Evolutionary conservation across 1,140 invertebrate genomes (phyloP).

Genomic region (Lutraria rhynchaena): DNA sequence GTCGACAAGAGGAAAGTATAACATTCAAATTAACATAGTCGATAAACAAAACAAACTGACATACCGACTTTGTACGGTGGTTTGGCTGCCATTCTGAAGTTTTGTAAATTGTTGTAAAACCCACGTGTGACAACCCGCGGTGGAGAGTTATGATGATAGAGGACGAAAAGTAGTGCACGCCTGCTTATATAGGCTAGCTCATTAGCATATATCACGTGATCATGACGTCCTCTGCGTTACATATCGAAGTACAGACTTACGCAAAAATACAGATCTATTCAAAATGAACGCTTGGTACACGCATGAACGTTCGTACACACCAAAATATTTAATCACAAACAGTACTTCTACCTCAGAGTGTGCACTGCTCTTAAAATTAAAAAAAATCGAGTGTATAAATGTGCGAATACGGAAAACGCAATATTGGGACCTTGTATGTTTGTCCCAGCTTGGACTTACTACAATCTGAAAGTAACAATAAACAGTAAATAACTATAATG

Average conservation of each 20-base stretch:
- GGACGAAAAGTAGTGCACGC: not conserved
- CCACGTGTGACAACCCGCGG: not conserved
- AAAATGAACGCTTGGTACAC: not conserved
- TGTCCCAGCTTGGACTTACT: no score
- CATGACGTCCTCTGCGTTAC: not conserved
- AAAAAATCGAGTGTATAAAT: no score
- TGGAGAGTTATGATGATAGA: constrained; percentile 20
- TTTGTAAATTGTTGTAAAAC: not conserved
- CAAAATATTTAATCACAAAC: no score
- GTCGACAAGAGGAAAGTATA: no score
- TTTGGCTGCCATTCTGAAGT: constrained; percentile 68
- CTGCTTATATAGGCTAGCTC: constrained; percentile 23
- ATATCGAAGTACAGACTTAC: no score
- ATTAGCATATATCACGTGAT: constrained; percentile 49
- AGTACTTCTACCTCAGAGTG: no score
- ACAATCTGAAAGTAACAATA: no score
- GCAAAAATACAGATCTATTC: constrained; percentile 1
- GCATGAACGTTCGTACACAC: not conserved
- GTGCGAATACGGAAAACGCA: no score
- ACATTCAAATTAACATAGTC: not conserved
- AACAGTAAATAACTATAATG: no score
- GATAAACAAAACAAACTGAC: not conserved
- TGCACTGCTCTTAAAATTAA: no score
- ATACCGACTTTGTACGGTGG: constrained; percentile 76
- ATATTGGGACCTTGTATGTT: no score